phyloP scores from a whole-genome alignment of 2,797 vertebrate genomes.

The Chanos chanos region DNA sequence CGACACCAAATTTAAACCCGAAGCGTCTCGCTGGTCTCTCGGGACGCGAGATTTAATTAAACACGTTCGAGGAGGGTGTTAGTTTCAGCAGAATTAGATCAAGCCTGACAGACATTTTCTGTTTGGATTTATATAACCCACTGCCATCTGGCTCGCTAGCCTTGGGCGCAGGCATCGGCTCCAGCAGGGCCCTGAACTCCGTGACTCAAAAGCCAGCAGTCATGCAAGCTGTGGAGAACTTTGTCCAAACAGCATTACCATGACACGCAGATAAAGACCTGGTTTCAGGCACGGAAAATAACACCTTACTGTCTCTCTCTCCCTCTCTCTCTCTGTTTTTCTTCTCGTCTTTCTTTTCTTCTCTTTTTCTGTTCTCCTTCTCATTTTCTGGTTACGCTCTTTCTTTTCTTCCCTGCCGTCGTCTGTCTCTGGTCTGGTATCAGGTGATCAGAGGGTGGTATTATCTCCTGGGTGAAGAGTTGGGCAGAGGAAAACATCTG shows the following conservation, averaged over 20 bases:
- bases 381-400: not conserved
- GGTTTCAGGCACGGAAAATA: not conserved
- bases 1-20: too few species aligned
- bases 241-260: not conserved
- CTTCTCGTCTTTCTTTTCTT: not conserved
- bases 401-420: not conserved
- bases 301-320: not conserved
- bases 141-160: constrained; percentile 9
- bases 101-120: constrained; percentile 3
- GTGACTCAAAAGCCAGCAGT: too few species aligned
- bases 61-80: not conserved
- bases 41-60: not conserved
- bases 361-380: not conserved
- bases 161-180: constrained; percentile 1
- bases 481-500: constrained; percentile 83
- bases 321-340: not conserved
- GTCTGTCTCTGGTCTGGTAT: constrained; percentile 19
- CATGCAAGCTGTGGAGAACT: too few species aligned
- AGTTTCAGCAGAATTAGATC: constrained; percentile 17
- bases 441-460: constrained; percentile 86
- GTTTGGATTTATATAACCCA: constrained; percentile 16
- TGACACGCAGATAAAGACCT: not conserved
- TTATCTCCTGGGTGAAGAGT: constrained; percentile 79
- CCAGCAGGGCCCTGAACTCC: not conserved
- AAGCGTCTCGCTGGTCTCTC: not conserved